phyloP scores from a whole-genome alignment of 2,797 vertebrate genomes.

The Girardinus metallicus region DNA sequence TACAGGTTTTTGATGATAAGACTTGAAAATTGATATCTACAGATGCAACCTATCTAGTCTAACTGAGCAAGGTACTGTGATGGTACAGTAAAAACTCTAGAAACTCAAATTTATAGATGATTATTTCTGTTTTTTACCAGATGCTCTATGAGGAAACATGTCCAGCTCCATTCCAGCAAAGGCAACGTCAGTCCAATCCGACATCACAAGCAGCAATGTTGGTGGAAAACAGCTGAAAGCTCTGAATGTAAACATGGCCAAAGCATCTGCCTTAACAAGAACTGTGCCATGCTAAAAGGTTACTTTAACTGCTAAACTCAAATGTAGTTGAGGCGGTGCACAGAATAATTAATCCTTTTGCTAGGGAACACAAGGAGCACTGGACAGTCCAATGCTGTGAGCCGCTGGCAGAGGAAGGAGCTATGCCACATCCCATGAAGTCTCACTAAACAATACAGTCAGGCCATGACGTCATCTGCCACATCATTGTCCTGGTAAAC shows the following conservation, averaged over 20 bases:
- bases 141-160: slow-evolving; percentile 49
- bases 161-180: slow-evolving; percentile 44
- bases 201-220: slow-evolving; percentile 42
- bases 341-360: slow-evolving; percentile 82
- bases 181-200: slow-evolving; percentile 51
- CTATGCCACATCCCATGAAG: slow-evolving; percentile 66
- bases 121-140: slow-evolving; percentile 41
- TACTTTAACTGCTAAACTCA: slow-evolving; percentile 81
- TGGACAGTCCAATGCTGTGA: slow-evolving; percentile 64
- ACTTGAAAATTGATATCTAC: not conserved
- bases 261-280: slow-evolving; percentile 80
- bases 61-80: slow-evolving; percentile 2
- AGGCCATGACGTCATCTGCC: slow-evolving; percentile 73
- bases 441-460: slow-evolving; percentile 58
- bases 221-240: slow-evolving; percentile 59
- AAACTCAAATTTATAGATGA: slow-evolving; percentile 39
- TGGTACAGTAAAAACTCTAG: slow-evolving; percentile 13
- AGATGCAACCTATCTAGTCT: not conserved
- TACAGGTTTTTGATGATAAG: not conserved
- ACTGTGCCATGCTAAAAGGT: slow-evolving; percentile 79
- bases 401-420: slow-evolving; percentile 37
- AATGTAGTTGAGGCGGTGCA: slow-evolving; percentile 80
- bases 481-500: slow-evolving; percentile 76
- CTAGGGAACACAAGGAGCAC: slow-evolving; percentile 67
- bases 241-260: slow-evolving; percentile 80